Conservation (phyloP, 2,797 vertebrate genomes). For the Loris lydekkerianus region DNA sequence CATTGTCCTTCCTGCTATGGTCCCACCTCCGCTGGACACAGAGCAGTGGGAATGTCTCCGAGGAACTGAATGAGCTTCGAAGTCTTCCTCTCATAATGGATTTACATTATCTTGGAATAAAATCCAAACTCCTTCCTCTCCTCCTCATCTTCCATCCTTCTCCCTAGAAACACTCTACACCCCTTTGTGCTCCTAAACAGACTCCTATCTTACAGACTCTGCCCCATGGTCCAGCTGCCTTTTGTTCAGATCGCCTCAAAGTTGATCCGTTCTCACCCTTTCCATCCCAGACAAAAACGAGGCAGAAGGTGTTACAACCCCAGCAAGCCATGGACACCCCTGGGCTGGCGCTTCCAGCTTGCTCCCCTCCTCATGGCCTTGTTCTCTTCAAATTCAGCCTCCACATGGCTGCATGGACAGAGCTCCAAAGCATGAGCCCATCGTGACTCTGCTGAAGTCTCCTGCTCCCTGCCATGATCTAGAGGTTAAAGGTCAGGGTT, state of each 20-base stretch:
- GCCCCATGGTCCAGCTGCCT: neutral
- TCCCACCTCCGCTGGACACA: neutral
- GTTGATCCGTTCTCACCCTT: neutral
- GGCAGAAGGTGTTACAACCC: neutral
- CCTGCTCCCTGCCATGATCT: neutral
- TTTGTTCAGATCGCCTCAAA: neutral
- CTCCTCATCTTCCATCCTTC: neutral
- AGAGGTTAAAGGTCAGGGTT: neutral
- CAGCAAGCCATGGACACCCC: accelerated
- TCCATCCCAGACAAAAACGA: neutral
- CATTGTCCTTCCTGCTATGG: accelerated
- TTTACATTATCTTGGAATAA: neutral
- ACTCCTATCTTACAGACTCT: neutral
- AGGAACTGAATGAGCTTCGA: neutral
- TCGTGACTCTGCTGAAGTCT: neutral
- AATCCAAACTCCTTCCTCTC: neutral
- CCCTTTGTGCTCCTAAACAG: neutral
- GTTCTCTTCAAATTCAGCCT: neutral
- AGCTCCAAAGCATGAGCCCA: accelerated
- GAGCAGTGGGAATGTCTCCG: neutral
- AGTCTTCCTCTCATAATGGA: too few species aligned
- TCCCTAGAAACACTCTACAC: neutral
- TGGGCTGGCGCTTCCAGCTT: neutral
- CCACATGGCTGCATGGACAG: neutral
- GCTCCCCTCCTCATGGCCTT: neutral